Conservation (phyloP, 1,140 invertebrate species). For the Pemphigus obesinymphae region DNA sequence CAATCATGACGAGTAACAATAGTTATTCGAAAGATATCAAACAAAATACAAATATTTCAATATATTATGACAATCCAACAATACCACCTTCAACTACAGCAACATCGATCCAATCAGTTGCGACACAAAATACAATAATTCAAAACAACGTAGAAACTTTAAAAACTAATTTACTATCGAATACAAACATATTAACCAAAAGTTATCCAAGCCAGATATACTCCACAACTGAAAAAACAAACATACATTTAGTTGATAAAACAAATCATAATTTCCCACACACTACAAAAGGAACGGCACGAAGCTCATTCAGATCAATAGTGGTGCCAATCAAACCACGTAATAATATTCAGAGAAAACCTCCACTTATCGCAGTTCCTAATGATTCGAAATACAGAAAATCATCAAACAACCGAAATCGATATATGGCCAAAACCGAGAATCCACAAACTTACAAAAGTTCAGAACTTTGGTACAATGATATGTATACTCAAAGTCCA, state of each 20-base stretch:
- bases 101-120: no score
- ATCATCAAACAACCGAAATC: not conserved
- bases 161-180: not conserved
- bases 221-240: not conserved
- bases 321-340: not conserved
- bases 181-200: not conserved
- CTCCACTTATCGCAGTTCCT: not conserved
- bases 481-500: not conserved
- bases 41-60: not conserved
- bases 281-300: not conserved
- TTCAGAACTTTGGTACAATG: slow-evolving; percentile 14
- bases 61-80: not conserved
- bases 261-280: not conserved
- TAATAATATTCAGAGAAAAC: not conserved
- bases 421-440: not conserved
- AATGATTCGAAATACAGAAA: not conserved
- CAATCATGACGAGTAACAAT: not conserved
- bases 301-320: not conserved
- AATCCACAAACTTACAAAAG: not conserved
- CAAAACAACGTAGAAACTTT: no score
- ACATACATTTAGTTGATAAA: not conserved
- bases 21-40: not conserved
- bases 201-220: not conserved
- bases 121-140: no score
- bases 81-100: not conserved